Evolutionary conservation across 2,888 invertebrate genomes (phyloP), one percentile per base, ranked within the genome.

Genomic region (Chloromyia formosa): DNA sequence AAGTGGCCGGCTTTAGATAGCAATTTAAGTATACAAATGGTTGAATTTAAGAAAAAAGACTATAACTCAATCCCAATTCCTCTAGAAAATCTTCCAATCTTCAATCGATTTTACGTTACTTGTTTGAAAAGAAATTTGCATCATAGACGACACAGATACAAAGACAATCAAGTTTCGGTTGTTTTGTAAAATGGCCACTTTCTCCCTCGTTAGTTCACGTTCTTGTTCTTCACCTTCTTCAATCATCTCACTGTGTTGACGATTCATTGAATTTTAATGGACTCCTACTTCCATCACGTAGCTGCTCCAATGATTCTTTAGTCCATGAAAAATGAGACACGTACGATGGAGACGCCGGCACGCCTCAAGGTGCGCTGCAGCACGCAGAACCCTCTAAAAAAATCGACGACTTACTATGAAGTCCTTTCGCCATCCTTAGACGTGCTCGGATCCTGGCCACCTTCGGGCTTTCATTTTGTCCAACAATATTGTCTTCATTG

Each of bases 201-300:
- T 35, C 7, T 35, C 27, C 27, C 27, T 35, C 27, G 27, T 4
- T 35, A 7, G 27, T 35, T 16, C 56, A 18, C n/a, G 53, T 16
- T 53, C 18, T 10, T 18, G 9, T 56, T 56, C 4, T 10, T 53
- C 16, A 5, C 16, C 4, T 42, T 12, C 16, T 14, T 53, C 53
- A n/a, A 16, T 16, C 53, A 53, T 2, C 3, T 7, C 27, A 35
- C 7, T 4, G 27, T 35, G 27, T 35, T 35, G 66, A 66, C 18
- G 35, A 66, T 18, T 66, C 22, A 66, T 66, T 66, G 66, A 66
- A 66, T 66, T 66, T 66, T 66, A 49, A 45, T 22, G 22, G 66
- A 18, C 45, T 20, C n/a, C n/a, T 20, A 66, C 10, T 64, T 66
- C 10, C 22, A 20, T 66, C 66, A 66, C 66, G 66, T 45, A 45